Conservation (phyloP, 2,797 vertebrate genomes). For the Scleropages formosus region DNA sequence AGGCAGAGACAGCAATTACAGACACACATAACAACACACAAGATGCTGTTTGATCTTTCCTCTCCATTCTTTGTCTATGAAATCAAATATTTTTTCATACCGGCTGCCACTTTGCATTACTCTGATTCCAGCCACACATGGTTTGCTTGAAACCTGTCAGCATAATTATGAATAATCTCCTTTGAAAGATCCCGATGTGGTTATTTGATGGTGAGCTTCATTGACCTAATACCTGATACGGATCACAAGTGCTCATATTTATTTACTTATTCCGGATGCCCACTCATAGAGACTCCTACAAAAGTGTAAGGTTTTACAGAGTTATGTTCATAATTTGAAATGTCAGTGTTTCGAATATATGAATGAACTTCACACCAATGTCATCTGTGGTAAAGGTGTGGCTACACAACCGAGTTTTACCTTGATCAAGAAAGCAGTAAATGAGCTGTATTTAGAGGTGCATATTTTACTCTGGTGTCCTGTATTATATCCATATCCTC, state of each 20-base stretch:
- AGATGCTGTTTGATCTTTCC: slow-evolving; percentile 62
- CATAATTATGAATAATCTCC: slow-evolving; percentile 61
- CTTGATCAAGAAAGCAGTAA: not conserved
- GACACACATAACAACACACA: slow-evolving; percentile 54
- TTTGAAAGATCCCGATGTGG: slow-evolving; percentile 52
- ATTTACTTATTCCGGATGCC: not conserved
- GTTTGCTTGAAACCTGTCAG: slow-evolving; percentile 43
- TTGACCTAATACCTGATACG: slow-evolving; percentile 61
- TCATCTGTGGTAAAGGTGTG: not conserved
- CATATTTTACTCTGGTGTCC: not conserved
- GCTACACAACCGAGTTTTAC: not conserved
- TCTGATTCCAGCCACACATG: slow-evolving; percentile 30
- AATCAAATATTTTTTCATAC: slow-evolving; percentile 50
- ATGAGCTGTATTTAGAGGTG: not conserved
- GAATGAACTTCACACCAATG: not conserved
- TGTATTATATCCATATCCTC: not conserved
- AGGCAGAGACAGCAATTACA: slow-evolving; percentile 66
- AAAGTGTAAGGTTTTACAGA: no score
- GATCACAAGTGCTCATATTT: slow-evolving; percentile 52
- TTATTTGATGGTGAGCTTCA: slow-evolving; percentile 58
- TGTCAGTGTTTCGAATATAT: no score
- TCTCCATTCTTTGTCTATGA: slow-evolving; percentile 49
- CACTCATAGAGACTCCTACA: no score
- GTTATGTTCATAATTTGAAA: not conserved
- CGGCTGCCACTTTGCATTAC: slow-evolving; percentile 44